Evolutionary conservation across 92 coral and sea anemone genomes (phyloP), one percentile per base, ranked within the genome.

Genomic region (Paramuricea clavata): DNA sequence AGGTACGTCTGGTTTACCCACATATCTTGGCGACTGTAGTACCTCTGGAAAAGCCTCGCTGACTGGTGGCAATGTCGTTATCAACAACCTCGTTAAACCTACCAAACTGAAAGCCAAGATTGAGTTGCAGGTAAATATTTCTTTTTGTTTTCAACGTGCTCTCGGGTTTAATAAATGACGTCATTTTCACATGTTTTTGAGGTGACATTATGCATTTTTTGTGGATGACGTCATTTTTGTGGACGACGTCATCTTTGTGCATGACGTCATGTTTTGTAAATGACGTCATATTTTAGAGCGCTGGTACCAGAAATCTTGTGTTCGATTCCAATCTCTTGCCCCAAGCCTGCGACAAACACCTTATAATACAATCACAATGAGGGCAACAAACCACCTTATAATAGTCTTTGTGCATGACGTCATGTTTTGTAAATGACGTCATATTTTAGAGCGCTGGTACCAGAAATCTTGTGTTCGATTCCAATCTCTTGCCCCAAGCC

Each of bases 21-120:
- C 97, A 8, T 97, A 97, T 84, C 87, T 88, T 25, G 97, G 95
- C 12, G 99, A 97, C 83, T 97, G 98, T 77, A 97, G 99, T 74
- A 85, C 97, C 0, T 94, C 99, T 11, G 99, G 99, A 13, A 97
- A 94, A 74, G 90, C 94, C 59, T 73, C 93, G 8, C 89, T 97
- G 36, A 85, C 98, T 9, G 98, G 99, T 12, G 84, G 95, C 12
- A 94, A 94, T 19, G 85, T 94, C 74, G 93, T 91, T 27, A 79
- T 88, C 79, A 91, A 88, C 74, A 86, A 85, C 68, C 84, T 79
- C 16, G 73, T 61, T 23, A 92, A 88, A 68, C 31, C 87, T 0
- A 47, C 92, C 62, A 97, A 89, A 78, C 87, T 97, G 36, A 97
- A 88, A 74, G 99, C 99, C 57, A 97, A 73, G 90, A 92, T 97